Evolutionary conservation across 2,888 invertebrate genomes (phyloP), one percentile per base, ranked within the genome.

Genomic region (Apotomis turbidana): DNA sequence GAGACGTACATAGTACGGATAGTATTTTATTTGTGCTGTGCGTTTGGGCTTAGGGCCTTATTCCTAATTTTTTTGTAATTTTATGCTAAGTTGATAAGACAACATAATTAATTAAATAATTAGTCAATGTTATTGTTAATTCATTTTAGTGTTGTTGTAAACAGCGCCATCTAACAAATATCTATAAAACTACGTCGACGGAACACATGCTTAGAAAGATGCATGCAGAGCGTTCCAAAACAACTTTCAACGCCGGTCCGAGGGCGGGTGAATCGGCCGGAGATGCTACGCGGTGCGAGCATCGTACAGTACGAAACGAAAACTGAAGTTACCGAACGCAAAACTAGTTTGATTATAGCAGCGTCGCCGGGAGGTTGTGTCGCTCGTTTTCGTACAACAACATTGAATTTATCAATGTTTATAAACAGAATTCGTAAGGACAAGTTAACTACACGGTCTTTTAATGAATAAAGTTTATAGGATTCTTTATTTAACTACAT

Each of bases 391-490:
- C 75, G 77, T 78, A 80, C 78, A 84, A 78, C 85, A 87, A 86
- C 89, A 86, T 90, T 90, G 79, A 83, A 79, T 88, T 83, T 89
- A 86, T 84, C 87, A 89, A 85, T 93, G 92, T 93, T 92, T 90
- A 90, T 90, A 87, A 89, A 89, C 88, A 89, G 78, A 84, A 82
- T 87, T 87, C 79, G 81, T 76, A 76, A 76, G 78, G 76, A 81
- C 79, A 82, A 78, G 59, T 73, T 76, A 76, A 74, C 77, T 74
- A 74, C 72, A 79, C 77, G 69, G 68, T 74, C 70, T 78, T 66
- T 83, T 79, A 60, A 81, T 87, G 80, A 85, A 83, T 88, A 88
- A 85, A 83, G 78, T 83, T 75, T 38, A 74, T 79, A 66, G 80
- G 76, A 83, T 80, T 80, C 75, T 57, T 76, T 70, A 57, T 66